These are phyloP conservation scores for Drosophila emarginata DNA, from an alignment of 2,888 invertebrate species.

Conservation along the genomic window DNA sequence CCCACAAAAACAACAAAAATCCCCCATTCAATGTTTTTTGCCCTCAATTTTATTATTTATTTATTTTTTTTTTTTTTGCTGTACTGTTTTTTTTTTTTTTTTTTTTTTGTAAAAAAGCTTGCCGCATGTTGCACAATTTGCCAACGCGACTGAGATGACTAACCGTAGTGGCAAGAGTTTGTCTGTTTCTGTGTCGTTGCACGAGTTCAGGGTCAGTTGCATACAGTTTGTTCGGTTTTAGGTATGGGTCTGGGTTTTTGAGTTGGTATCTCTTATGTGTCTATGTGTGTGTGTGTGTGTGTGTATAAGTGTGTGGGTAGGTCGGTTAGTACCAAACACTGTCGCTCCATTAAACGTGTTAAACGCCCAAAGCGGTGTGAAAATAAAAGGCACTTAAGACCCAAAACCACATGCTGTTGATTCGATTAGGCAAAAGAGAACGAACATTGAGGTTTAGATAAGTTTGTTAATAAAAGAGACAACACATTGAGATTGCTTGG, in stretches of 20 bases:
- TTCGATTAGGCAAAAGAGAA: conserved; percentile 34
- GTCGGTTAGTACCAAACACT: conserved; percentile 18
- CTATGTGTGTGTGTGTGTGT: neutral
- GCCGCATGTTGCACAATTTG: conserved; percentile 44
- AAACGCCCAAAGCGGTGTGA: conserved; percentile 55
- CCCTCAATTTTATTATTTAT: conserved; percentile 42
- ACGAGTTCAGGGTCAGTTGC: conserved; percentile 69
- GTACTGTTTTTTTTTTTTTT: too few species aligned
- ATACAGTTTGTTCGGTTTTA: conserved; percentile 29
- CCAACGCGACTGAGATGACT: conserved; percentile 3
- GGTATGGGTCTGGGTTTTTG: conserved; percentile 4
- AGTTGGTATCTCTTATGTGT: neutral
- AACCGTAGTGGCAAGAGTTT: conserved; percentile 42
- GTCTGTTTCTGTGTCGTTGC: conserved; percentile 63
- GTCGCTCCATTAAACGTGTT: conserved; percentile 54
- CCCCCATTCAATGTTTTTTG: conserved; percentile 23
- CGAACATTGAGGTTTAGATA: conserved; percentile 18
- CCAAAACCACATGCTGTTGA: conserved; percentile 40
- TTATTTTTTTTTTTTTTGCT: neutral
- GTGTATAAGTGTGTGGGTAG: conserved; percentile 42
- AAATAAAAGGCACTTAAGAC: conserved; percentile 47
- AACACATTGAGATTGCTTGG: neutral
- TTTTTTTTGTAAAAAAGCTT: conserved; percentile 6
- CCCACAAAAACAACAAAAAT: conserved; percentile 44
- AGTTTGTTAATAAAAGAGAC: conserved; percentile 11